Evolutionary conservation across 2,797 vertebrate species (phyloP), one percentile per base, ranked within the genome.

Genomic region (Nannoperca obscura): DNA sequence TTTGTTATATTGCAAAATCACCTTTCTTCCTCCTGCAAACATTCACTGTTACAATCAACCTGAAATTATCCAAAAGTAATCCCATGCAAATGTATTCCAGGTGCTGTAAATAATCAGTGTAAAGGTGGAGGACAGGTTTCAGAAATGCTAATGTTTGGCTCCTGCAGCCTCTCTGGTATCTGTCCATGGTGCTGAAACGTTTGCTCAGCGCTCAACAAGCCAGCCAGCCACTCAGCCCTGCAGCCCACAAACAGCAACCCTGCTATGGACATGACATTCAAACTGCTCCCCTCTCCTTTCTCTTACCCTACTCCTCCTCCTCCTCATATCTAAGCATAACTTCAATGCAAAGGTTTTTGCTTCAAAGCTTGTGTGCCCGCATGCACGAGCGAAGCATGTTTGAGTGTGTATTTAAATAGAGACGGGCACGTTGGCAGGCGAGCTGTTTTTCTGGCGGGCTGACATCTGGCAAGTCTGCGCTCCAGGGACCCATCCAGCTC

Each of bases 141-240:
- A 85, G 83, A 84, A 74, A 82, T 86, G 89, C 81, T 86, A 80
- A 85, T 90, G 76, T 50, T 50, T 52, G 74, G 63, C 80, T 83
- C 40, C 9, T 77, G 55, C 61, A 65, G 64, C 63, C 62, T 77
- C 83, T 81, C 38, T 84, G 80, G 93, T 92, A 74, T 55, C 96
- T 98, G 88, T 95, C 96, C 96, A 64, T 93, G 96, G 96, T 96
- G 81, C 96, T 97, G 94, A 95, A 95, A 86, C 85, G 66, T 85
- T 78, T 66, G 72, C 77, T 88, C 85, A 85, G 83, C 88, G 52
- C 61, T 50, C 70, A 62, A 54, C 59, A 20, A 78, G 36, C 72
- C 76, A 83, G 58, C 24, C 71, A 74, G 63, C 15, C 65, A 84
- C 61, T 19, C 65, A 84, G 83, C 84, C 71, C 79, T 72, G 50